Conservation (phyloP, 2,113 vertebrate genomes). For the Aphelocoma coerulescens region DNA sequence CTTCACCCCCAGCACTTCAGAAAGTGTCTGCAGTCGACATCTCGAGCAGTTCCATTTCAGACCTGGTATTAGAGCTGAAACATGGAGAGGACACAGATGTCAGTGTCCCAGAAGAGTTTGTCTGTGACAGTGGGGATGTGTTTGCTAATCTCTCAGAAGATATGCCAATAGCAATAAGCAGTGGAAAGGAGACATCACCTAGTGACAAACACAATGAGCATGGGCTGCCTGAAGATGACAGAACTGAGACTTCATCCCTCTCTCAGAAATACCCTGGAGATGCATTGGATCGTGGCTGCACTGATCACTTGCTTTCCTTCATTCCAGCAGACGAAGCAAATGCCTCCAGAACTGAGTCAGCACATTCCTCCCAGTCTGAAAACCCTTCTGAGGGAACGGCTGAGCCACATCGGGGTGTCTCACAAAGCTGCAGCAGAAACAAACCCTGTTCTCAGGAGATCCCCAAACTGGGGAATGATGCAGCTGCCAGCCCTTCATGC, state of each 20-base stretch:
- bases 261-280: neutral
- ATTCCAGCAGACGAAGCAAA: neutral
- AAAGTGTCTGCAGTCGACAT: constrained; percentile 52
- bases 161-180: neutral
- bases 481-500: neutral
- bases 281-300: neutral
- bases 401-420: neutral
- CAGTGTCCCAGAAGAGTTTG: neutral
- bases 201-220: neutral
- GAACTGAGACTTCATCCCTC: neutral
- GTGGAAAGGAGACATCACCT: neutral
- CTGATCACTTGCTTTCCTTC: neutral
- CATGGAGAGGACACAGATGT: constrained; percentile 2
- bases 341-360: neutral
- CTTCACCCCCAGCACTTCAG: constrained; percentile 60
- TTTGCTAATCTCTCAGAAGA: neutral
- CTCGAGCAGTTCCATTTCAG: constrained; percentile 38
- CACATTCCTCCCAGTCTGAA: neutral
- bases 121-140: neutral
- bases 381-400: neutral
- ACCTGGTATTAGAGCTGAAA: constrained; percentile 5
- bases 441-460: neutral
- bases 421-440: neutral
- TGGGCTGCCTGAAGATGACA: neutral
- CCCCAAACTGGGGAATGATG: neutral